These are phyloP conservation scores for Sylvilagus floridanus DNA, from an alignment of 2,797 vertebrate species.

Conservation along the genomic window DNA sequence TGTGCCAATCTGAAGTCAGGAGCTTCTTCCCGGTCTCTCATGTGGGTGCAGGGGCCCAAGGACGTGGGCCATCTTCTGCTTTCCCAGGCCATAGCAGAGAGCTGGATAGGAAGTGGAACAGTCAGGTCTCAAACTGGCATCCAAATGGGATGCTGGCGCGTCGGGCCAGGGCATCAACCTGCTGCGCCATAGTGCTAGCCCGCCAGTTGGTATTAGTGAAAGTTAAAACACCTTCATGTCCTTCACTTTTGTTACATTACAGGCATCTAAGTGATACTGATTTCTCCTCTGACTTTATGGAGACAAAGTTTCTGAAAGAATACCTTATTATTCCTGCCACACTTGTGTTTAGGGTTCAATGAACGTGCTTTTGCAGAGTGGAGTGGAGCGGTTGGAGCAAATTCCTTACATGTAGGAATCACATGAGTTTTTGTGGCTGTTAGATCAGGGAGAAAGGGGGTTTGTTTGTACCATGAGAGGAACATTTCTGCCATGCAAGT, in stretches of 20 bases:
- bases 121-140: too few relatives aligned
- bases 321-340: neutral
- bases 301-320: conserved; percentile 54
- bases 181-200: neutral
- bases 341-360: neutral
- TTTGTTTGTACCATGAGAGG: neutral
- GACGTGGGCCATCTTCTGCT: too few relatives aligned
- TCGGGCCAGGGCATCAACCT: too few relatives aligned
- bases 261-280: neutral
- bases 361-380: neutral
- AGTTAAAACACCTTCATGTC: conserved; percentile 50
- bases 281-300: neutral
- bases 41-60: too few relatives aligned
- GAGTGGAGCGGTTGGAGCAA: neutral
- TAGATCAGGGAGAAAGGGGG: neutral
- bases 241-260: conserved; percentile 34
- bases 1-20: too few relatives aligned
- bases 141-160: too few relatives aligned
- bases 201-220: neutral
- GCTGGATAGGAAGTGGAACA: too few relatives aligned
- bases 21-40: too few relatives aligned
- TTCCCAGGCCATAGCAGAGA: too few relatives aligned
- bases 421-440: neutral
- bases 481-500: neutral
- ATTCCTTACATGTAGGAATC: neutral